Conservation (phyloP, 2,888 invertebrate species). For the Spatulosminthurus flaviceps region DNA sequence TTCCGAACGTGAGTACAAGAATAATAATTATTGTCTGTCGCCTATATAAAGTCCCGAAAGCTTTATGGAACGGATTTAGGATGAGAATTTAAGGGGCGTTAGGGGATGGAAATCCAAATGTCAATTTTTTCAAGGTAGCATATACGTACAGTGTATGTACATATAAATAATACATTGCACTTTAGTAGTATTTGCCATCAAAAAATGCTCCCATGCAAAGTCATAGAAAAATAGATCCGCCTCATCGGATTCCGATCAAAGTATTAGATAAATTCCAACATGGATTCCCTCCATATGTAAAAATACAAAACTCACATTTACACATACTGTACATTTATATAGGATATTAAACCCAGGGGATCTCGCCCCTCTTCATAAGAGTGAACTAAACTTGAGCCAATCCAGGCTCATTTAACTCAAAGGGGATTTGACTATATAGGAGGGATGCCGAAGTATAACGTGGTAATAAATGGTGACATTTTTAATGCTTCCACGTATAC, state of each 20-base stretch:
- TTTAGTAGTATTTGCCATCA: slow-evolving; percentile 37
- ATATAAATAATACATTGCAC: slow-evolving; percentile 30
- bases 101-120: slow-evolving; percentile 27
- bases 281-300: too few relatives aligned
- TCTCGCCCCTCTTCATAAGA: too few relatives aligned
- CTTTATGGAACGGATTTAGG: neutral
- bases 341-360: too few relatives aligned
- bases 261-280: slow-evolving; percentile 32
- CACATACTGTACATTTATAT: too few relatives aligned
- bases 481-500: neutral
- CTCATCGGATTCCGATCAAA: slow-evolving; percentile 41
- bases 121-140: too few relatives aligned
- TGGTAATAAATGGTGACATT: slow-evolving; percentile 35
- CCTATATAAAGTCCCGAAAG: too few relatives aligned
- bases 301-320: too few relatives aligned
- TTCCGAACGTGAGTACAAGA: slow-evolving; percentile 44
- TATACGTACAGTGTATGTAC: slow-evolving; percentile 18
- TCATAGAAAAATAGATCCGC: slow-evolving; percentile 25
- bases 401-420: too few relatives aligned
- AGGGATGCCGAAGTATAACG: neutral
- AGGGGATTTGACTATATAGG: neutral
- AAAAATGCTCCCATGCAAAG: slow-evolving; percentile 3
- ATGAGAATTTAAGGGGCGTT: neutral
- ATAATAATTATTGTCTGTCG: slow-evolving; percentile 46
- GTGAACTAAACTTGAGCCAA: too few relatives aligned